Evolutionary conservation across 2,888 invertebrate species (phyloP).

Genomic region (Ophioninae sp.): DNA sequence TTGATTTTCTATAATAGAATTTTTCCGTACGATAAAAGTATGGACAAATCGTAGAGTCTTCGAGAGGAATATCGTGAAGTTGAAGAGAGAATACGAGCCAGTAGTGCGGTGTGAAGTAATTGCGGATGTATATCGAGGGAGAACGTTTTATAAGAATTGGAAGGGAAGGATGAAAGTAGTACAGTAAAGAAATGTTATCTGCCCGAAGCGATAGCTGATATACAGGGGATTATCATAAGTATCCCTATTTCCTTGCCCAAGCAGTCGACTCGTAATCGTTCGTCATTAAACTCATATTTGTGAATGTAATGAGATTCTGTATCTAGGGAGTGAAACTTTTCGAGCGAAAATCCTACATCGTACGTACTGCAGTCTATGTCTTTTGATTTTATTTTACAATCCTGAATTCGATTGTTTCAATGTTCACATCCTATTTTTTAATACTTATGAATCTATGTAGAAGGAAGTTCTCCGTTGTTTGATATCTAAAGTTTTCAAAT

Average conservation of each 20-base stretch:
- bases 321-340: background rate
- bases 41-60: too few relatives aligned
- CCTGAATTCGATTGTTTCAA: background rate
- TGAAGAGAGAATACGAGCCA: background rate
- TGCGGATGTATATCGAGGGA: background rate
- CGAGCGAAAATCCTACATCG: background rate
- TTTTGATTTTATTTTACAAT: background rate
- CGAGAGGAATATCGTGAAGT: background rate
- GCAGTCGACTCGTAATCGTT: background rate
- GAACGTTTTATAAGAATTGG: background rate
- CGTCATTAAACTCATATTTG: background rate
- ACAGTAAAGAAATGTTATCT: background rate
- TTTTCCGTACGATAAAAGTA: too few relatives aligned
- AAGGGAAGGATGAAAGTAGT: background rate
- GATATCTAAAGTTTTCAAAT: too few relatives aligned
- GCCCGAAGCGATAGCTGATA: background rate
- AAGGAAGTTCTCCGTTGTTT: background rate
- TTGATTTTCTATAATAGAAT: too few relatives aligned
- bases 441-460: background rate
- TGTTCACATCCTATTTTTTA: background rate
- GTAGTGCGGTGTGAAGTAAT: background rate
- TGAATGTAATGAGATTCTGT: background rate
- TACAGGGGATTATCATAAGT: background rate
- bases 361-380: background rate
- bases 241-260: background rate